Conservation (phyloP, 1,140 invertebrate genomes). For the Panagrolaimus sp. region DNA sequence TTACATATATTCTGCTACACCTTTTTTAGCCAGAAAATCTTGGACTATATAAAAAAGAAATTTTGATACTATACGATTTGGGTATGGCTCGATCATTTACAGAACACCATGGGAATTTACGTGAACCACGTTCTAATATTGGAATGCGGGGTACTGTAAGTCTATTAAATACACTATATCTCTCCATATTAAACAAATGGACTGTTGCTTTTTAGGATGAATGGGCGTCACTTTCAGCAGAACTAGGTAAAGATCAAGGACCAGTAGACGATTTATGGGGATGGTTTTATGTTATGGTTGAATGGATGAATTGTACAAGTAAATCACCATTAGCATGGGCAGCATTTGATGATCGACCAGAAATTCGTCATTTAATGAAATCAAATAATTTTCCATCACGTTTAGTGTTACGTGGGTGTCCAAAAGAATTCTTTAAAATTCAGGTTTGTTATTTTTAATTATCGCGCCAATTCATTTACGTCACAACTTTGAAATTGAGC, state of each 20-base stretch:
- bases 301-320: slow-evolving; percentile 7
- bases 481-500: background rate
- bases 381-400: background rate
- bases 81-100: slow-evolving; percentile 3
- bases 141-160: background rate
- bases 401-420: background rate
- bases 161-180: too few species aligned
- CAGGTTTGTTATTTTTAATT: background rate
- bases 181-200: too few species aligned
- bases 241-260: slow-evolving; percentile 1
- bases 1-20: too few species aligned
- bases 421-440: background rate
- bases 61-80: background rate
- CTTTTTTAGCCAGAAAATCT: background rate
- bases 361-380: slow-evolving; percentile 3
- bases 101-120: background rate
- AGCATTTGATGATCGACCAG: slow-evolving; percentile 1
- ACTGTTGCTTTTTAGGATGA: background rate
- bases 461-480: background rate
- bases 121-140: slow-evolving; percentile 5
- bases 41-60: slow-evolving; percentile 2
- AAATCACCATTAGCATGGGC: background rate
- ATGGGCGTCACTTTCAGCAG: slow-evolving; percentile 1
- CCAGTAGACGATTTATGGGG: background rate
- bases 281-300: slow-evolving; percentile 12